A percentile compares a stretch with the other conserved stretches of the same genome.
These are phyloP conservation scores for Charanyca ferruginea DNA, from an alignment of 2,888 invertebrate genomes.

Conservation along the genomic window DNA sequence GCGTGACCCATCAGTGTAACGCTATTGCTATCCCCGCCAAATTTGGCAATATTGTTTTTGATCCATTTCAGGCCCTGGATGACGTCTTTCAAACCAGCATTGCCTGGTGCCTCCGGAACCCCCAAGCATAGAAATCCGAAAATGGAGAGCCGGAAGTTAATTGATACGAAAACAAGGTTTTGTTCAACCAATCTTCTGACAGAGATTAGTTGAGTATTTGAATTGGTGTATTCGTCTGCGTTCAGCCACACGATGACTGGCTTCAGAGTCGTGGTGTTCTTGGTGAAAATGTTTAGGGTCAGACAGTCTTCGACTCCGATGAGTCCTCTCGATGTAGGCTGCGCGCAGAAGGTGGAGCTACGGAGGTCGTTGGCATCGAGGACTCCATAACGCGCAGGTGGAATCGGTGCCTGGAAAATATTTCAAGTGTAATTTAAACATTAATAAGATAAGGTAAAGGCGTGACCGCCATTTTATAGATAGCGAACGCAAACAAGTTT, in stretches of 20 bases:
- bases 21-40: constrained; percentile 92
- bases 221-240: constrained; percentile 79
- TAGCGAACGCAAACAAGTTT: constrained; percentile 52
- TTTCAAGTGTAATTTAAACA: constrained; percentile 36
- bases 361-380: constrained; percentile 70
- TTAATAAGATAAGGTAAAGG: constrained; percentile 41
- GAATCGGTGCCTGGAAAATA: constrained; percentile 69
- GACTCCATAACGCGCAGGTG: constrained; percentile 63
- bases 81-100: constrained; percentile 96
- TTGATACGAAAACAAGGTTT: constrained; percentile 92
- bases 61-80: constrained; percentile 95
- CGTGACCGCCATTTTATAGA: constrained; percentile 31
- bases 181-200: constrained; percentile 92
- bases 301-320: constrained; percentile 85
- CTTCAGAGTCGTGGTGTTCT: constrained; percentile 72
- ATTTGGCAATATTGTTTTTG: constrained; percentile 89
- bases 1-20: constrained; percentile 96
- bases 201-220: constrained; percentile 70
- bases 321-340: constrained; percentile 77
- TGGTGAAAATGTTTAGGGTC: constrained; percentile 79
- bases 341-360: constrained; percentile 77
- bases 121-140: constrained; percentile 93
- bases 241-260: constrained; percentile 85
- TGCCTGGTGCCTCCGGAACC: constrained; percentile 93
- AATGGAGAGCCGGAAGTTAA: constrained; percentile 94